Evolutionary conservation across 1,140 invertebrate genomes (phyloP).

Genomic region (Ganaspis sp.): DNA sequence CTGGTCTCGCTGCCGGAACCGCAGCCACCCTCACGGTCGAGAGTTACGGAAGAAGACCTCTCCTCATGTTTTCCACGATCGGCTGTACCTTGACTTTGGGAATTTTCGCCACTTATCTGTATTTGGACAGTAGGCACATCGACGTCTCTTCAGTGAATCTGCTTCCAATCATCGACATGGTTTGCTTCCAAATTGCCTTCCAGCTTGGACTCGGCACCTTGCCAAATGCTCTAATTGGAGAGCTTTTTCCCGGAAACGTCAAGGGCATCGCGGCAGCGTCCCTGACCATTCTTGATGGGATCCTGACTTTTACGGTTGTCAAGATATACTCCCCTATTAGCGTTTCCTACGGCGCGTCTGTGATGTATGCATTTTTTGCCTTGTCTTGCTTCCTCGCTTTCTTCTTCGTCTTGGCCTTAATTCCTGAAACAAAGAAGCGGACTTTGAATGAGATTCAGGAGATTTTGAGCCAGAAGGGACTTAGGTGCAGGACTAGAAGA

Average conservation of each 20-base stretch:
- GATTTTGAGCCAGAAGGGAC: constrained; percentile 51
- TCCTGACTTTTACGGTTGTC: constrained; percentile 86
- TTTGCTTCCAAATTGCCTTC: constrained; percentile 84
- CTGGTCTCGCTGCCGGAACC: constrained; percentile 82
- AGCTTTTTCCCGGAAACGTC: constrained; percentile 85
- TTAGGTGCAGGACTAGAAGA: not conserved
- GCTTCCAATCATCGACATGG: constrained; percentile 81
- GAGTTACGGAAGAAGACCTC: constrained; percentile 81
- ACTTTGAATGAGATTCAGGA: constrained; percentile 72
- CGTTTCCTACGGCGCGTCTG: constrained; percentile 80
- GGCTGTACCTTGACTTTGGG: constrained; percentile 78
- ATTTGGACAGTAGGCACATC: constrained; percentile 62
- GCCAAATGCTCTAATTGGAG: constrained; percentile 85
- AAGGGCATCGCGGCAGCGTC: constrained; percentile 83
- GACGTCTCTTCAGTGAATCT: constrained; percentile 72
- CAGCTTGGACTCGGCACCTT: constrained; percentile 86
- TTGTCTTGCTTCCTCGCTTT: constrained; percentile 76
- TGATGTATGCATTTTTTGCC: constrained; percentile 86
- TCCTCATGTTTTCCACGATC: constrained; percentile 81
- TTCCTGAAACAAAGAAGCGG: constrained; percentile 76
- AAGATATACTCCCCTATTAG: constrained; percentile 84
- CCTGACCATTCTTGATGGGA: constrained; percentile 81
- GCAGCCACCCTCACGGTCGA: constrained; percentile 83
- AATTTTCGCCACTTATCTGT: constrained; percentile 80
- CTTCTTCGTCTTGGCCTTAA: constrained; percentile 64